Base-by-base conservation (phyloP, 1,140 invertebrate species). In the Arion vulgaris region DNA sequence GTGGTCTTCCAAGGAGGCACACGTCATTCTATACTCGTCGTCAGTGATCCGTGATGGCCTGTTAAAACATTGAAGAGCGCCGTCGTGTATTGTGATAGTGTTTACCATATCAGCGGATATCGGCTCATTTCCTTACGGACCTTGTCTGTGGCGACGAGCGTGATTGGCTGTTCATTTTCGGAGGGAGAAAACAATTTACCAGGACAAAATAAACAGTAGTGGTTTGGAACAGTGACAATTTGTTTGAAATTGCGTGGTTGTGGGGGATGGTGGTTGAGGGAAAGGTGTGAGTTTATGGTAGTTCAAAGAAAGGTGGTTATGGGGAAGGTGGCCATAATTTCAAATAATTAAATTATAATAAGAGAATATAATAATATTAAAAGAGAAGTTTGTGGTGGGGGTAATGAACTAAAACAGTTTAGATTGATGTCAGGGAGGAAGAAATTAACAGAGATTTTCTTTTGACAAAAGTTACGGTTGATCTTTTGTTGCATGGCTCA, bases 61-160 rank as follows among this genome's bases (percentile, higher is more conserved):
- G 62, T 66, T 66, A 32, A 66, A 66, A 66, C 62, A 66, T 66
- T 66, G n/a, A 66, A 32, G 62, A 32, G 62, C 62, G 62, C 9
- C 28, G 62, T 28, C 62, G 2, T 17, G 62, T 28, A 32, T 66
- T 66, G n/a, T 32, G 62, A 66, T 32, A 66, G 28, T 66, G 62
- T 66, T 66, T 66, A 66, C 32, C 32, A n/a, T 66, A n/a, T 28
- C 62, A 66, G 62, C 62, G 62, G 62, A 66, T 28, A 66, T 34
- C n/a, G 62, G 62, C 62, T 66, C 62, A 34, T 34, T 66, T 66
- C 62, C 62, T 66, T 66, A 66, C 62, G 62, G 62, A 32, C n/a
- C 28, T 28, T n/a, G n/a, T 66, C 32, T 32, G n/a, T n/a, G 62
- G 62, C 62, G 62, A 66, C 28, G n/a, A 7, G 7, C 62, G 62